These are phyloP conservation scores for Astur gentilis DNA, from an alignment of 2,113 vertebrate species.

Conservation along the genomic window DNA sequence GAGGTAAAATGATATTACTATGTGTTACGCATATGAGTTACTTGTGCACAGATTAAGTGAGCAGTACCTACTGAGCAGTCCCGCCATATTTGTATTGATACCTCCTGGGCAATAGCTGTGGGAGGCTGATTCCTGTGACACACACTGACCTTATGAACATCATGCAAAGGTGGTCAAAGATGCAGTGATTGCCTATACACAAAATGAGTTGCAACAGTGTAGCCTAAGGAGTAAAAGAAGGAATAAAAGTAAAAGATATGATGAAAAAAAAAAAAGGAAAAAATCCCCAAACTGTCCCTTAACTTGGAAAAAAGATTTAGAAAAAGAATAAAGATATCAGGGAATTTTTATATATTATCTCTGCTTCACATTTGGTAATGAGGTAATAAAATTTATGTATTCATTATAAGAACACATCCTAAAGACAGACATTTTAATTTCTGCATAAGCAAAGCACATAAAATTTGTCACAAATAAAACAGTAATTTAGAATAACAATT, in stretches of 20 bases:
- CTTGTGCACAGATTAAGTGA: neutral
- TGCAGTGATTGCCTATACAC: neutral
- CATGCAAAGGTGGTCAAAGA: neutral
- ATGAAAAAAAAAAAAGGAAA: neutral
- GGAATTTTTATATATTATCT: neutral
- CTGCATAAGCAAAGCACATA: neutral
- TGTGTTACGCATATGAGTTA: neutral
- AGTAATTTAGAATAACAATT: constrained; percentile 25
- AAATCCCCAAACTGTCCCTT: neutral
- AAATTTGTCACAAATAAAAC: neutral
- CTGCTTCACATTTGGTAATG: neutral
- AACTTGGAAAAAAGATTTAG: neutral
- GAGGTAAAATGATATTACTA: neutral
- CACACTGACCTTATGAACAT: neutral
- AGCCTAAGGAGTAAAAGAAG: neutral
- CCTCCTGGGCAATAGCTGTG: neutral
- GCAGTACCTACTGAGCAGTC: neutral
- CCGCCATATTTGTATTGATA: neutral
- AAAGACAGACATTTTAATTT: neutral
- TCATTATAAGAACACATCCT: neutral
- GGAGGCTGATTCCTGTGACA: neutral
- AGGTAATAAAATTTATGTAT: constrained; percentile 9
- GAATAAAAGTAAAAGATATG: neutral
- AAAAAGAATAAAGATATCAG: neutral
- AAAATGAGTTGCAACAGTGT: neutral